Evolutionary conservation across 2,113 vertebrate genomes (phyloP), one percentile per base, ranked within the genome.

Genomic region (Desmodus rotundus): DNA sequence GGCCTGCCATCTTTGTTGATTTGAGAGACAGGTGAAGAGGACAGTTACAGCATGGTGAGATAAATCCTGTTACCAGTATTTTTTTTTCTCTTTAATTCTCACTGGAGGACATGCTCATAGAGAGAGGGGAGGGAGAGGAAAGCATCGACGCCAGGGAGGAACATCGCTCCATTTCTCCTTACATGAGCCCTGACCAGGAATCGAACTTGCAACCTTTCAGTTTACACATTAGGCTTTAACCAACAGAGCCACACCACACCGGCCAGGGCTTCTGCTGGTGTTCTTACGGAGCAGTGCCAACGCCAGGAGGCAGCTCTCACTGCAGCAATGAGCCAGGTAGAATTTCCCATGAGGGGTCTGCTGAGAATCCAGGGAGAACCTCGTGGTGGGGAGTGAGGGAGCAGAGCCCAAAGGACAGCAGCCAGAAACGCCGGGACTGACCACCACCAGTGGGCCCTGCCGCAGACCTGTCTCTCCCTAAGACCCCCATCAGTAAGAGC

Each of bases 381-480:
- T 20, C 9, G 0, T 4, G 7, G 7, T 5, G 54, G 22, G 20
- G 38, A 10, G 5, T 20, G 12, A 13, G 28, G 88, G 41, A 28
- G 56, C 33, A 22, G 3, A 28, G 19, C 13, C 41, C 17, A 9
- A 65, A n/a, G n/a, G n/a, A n/a, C n/a, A n/a, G n/a, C n/a, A n/a
- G n/a, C n/a, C n/a, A n/a, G n/a, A n/a, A n/a, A n/a, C n/a, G n/a
- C n/a, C n/a, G 20, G 16, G 31, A 38, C 56, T 0, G 0, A 50
- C 68, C n/a, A 3, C 12, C 31, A 1, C 1, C 38, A 16, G 20
- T 33, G 24, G 52, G n/a, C 7, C 54, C 14, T n/a, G 61, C 72
- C 73, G 5, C 15, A 0, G 11, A 20, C 5, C 0, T 0, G 41
- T 61, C 58, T 65, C 78, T 80, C 22, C 33, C 16, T 0, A 17